Base-by-base conservation (phyloP, 2,113 vertebrate genomes). In the Odobenus rosmarus region DNA sequence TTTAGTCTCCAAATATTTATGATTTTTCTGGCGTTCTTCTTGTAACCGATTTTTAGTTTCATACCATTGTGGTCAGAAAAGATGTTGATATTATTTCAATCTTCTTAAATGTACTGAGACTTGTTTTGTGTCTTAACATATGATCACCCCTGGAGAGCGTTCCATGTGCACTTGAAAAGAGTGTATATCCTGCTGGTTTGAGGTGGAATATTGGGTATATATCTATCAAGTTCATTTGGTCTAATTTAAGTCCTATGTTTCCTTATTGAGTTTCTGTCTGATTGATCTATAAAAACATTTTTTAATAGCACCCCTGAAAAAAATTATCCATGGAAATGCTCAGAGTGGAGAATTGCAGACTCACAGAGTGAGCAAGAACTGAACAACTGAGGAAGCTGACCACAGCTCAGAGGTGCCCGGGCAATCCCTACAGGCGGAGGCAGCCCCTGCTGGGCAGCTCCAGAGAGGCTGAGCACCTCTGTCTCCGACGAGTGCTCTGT, bases 351-450 rank as follows among this genome's bases (percentile, higher is more conserved):
- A 95, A 6, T 8, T 49, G 26, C 5, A 71, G 89, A 21, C 31
- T 28, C 14, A 19, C 33, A 18, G 4, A 69, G 77, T 2, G 14
- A 61, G 42, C 69, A 51, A 53, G 46, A 26, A 12, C 49, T n/a
- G 15, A 67, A 15, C 0, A 10, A 31, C 53, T 23, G n/a, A 59
- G 57, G 81, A 64, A 57, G 76, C 3, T 79, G 49, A 46, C 61
- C 12, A 10, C 26, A 62, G 81, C 82, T 31, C 1, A 1, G 42
- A 74, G n/a, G 87, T 1, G 18, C 42, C 31, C 2, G 4, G 28
- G 49, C 69, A 0, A 13, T 3, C 28, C 79, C 81, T 55, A 4
- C 21, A 5, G 57, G 62, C 7, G 6, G 55, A 4, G 0, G 0
- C 5, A 16, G 74, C 16, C 64, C 23, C 53, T 5, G 1, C 92